Conservation (phyloP, 2,888 invertebrate genomes). For the Sarcophaga subvicina region DNA sequence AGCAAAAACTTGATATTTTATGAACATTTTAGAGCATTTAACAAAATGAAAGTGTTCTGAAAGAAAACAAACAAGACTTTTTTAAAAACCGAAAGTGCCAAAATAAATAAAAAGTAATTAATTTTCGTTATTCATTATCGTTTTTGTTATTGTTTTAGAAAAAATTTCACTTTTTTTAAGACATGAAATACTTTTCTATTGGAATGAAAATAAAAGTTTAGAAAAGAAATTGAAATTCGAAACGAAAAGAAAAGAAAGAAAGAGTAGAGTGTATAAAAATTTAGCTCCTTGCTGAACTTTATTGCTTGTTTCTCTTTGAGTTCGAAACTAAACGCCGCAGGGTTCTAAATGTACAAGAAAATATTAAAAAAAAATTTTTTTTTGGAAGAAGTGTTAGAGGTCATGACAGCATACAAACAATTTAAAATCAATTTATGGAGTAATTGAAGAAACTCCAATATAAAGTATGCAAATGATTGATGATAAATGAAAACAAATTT, state of each 20-base stretch:
- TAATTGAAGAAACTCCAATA: background rate
- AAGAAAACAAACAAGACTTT: background rate
- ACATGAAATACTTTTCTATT: background rate
- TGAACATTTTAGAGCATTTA: background rate
- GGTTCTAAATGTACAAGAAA: slow-evolving; percentile 17
- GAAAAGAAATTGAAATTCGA: too few relatives aligned
- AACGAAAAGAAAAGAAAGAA: background rate
- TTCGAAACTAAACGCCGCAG: slow-evolving; percentile 23
- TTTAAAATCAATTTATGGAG: background rate
- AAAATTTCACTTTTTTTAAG: slow-evolving; percentile 28
- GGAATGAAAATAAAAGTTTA: slow-evolving; percentile 37
- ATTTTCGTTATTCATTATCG: slow-evolving; percentile 26
- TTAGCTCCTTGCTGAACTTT: background rate
- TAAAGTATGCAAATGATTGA: too few relatives aligned
- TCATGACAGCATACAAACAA: too few relatives aligned
- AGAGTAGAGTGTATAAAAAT: background rate
- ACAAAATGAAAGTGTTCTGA: slow-evolving; percentile 59
- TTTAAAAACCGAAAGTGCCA: slow-evolving; percentile 59
- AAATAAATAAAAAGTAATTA: slow-evolving; percentile 7
- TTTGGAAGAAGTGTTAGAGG: background rate
- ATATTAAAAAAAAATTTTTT: background rate
- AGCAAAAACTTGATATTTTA: background rate
- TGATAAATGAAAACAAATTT: too few relatives aligned
- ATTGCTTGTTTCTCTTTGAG: background rate
- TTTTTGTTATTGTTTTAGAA: slow-evolving; percentile 7